Base-by-base conservation (phyloP, 2,888 invertebrate species). In the Augochlorella aurata region DNA sequence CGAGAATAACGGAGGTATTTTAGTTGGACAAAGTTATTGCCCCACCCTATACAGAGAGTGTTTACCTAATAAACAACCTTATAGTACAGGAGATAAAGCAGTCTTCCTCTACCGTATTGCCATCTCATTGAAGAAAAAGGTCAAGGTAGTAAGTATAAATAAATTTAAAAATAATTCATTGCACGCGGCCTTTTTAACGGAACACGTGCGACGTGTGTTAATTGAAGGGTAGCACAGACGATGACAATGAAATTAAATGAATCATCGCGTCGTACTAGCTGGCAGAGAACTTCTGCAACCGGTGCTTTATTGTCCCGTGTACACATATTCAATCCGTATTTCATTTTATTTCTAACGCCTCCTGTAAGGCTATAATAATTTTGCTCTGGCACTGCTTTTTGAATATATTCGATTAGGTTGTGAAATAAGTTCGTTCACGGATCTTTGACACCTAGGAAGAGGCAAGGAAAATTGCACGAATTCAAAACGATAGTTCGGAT, bases 131-230 rank as follows among this genome's bases (percentile, higher is more conserved):
- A 79, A 72, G 83, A 79, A 85, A 87, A 87, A 87, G 87, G 87
- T 87, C 87, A 87, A 87, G 83, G 87, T 81, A 77, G 74, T 74
- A 66, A 70, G 77, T 85, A 85, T 87, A 87, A 87, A 87, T 87
- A 83, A 87, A 85, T 83, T 78, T 87, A 87, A 87, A 87, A 87
- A 87, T 74, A 85, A 74, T 81, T 89, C 85, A 73, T 87, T 86
- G 50, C 68, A 21, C 38, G 58, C 61, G 49, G 50, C 78, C 83
- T 82, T 70, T 73, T 71, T 54, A 81, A 76, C 71, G 66, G 66
- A 65, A 72, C 70, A 49, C 70, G 75, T 54, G 75, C 61, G n/a
- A 69, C 54, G 54, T n/a, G 71, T 18, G 63, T 69, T 76, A 16
- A 29, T 38, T 63, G 50, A 80, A 77, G 68, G 77, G 65, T 45